Base-by-base conservation (phyloP, 2,888 invertebrate genomes). In the Troglohyphantes excavatus region DNA sequence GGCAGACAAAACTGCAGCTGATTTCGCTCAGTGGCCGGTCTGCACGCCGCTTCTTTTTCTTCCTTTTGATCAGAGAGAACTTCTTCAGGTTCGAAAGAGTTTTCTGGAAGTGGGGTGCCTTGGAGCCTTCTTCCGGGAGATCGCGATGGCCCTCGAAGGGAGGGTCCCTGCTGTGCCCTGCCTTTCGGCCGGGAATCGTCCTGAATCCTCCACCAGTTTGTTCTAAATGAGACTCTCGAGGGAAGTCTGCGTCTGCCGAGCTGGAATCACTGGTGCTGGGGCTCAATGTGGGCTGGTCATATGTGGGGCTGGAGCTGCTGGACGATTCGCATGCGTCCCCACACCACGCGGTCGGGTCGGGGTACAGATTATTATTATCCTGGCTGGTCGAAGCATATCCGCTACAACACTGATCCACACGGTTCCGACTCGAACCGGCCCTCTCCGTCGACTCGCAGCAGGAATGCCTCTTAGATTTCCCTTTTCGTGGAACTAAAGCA, bases 231-330 rank as follows among this genome's bases (percentile, higher is more conserved):
- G 59, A 26, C 65, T 73, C 76, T 7, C 79, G 79, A 11, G 59
- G 39, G 26, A 91, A 91, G 23, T 91, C 91, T 13, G 86, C 85
- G 87, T 91, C 92, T 0, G 90, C 85, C 2, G 91, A 92, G 84
- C 92, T 92, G 0, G 92, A 92, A 78, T 92, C 92, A 90, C 92
- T 92, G 29, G 91, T 92, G 6, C 91, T 89, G 27, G 92, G 91
- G 86, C 92, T 92, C 11, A 90, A 39, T 9, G 92, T 92, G 13
- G 86, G 91, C 11, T 90, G 91, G 19, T 90, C 91, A 63, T 90
- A 91, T 6, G 90, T 92, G 9, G 92, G 91, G 85, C 92, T 92
- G 21, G 91, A 91, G 67, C 92, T 92, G 53, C 90, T 90, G 33
- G 91, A 91, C 5, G 91, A 90, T 46, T 92, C 92, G 76, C 91